These are phyloP conservation scores for Galeruca laticollis DNA, from an alignment of 2,888 invertebrate genomes.

Conservation along the genomic window DNA sequence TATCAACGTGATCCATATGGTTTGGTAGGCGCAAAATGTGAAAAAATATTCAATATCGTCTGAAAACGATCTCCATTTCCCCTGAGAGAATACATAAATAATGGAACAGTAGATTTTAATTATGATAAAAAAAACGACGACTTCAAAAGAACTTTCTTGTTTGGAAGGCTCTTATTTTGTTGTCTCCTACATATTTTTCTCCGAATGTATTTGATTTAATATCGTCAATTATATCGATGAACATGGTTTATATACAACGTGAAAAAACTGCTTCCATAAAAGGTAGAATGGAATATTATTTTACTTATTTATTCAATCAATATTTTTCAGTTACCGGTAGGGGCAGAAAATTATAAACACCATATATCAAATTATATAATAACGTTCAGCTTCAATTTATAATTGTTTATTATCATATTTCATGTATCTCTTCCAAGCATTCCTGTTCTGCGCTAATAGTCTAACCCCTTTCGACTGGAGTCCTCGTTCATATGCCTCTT, in stretches of 20 bases:
- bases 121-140: conserved; percentile 24
- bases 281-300: no score
- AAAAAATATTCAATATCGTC: conserved; percentile 1
- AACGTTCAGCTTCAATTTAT: no score
- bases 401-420: no score
- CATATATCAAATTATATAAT: no score
- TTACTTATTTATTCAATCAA: no score
- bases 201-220: not conserved
- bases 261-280: not conserved
- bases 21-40: not conserved
- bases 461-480: no score
- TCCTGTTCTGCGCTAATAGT: no score
- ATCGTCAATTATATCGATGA: not conserved
- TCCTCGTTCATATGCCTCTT: no score
- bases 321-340: no score
- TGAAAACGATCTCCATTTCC: conserved; percentile 31
- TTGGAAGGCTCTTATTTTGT: not conserved
- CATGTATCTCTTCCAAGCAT: no score
- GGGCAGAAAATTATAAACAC: no score
- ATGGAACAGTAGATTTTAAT: conserved; percentile 34
- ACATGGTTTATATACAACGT: not conserved
- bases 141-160: conserved; percentile 13
- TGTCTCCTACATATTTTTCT: not conserved
- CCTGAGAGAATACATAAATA: not conserved
- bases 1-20: not conserved